A percentile compares a stretch with the other conserved stretches of the same genome.
phyloP scores from a whole-genome alignment of 53 echinoderm and acorn worm species.

The Holothuria leucospilota region DNA sequence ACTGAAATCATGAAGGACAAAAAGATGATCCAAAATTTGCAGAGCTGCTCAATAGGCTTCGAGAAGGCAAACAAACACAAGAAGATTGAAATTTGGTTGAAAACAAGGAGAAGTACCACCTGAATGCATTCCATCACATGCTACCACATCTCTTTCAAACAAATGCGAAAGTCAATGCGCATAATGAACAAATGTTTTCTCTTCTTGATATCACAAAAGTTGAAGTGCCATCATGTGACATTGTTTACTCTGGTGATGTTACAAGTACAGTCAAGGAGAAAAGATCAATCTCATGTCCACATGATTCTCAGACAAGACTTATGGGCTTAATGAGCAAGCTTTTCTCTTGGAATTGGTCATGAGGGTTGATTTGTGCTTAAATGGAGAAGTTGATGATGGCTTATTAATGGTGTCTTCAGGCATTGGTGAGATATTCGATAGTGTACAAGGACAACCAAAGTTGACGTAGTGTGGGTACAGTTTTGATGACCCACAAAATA shows the following conservation, averaged over 20 bases:
- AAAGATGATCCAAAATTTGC: conserved; percentile 48
- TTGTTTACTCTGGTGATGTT: conserved; percentile 14
- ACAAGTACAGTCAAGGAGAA: conserved; percentile 18
- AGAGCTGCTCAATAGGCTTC: conserved; percentile 10
- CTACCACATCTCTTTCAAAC: conserved; percentile 32
- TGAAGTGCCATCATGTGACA: not conserved
- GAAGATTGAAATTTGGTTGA: not conserved
- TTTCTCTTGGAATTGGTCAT: conserved; percentile 15
- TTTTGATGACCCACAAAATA: not conserved
- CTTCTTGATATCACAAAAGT: not conserved
- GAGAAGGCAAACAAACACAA: conserved; percentile 16
- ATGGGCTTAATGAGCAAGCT: not conserved
- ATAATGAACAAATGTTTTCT: not conserved
- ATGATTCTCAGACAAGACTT: conserved; percentile 3
- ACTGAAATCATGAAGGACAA: conserved; percentile 35
- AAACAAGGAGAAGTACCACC: not conserved
- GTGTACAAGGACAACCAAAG: not conserved
- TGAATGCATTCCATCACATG: not conserved
- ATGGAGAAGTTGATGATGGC: conserved; percentile 37
- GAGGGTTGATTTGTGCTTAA: conserved; percentile 18
- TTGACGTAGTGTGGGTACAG: conserved; percentile 7
- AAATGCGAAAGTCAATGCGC: conserved; percentile 21
- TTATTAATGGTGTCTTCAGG: conserved; percentile 20
- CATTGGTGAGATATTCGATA: not conserved
- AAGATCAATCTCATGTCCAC: not conserved